Evolutionary conservation across 2,888 invertebrate genomes (phyloP), one percentile per base, ranked within the genome.

Genomic region (Entomobrya proxima): DNA sequence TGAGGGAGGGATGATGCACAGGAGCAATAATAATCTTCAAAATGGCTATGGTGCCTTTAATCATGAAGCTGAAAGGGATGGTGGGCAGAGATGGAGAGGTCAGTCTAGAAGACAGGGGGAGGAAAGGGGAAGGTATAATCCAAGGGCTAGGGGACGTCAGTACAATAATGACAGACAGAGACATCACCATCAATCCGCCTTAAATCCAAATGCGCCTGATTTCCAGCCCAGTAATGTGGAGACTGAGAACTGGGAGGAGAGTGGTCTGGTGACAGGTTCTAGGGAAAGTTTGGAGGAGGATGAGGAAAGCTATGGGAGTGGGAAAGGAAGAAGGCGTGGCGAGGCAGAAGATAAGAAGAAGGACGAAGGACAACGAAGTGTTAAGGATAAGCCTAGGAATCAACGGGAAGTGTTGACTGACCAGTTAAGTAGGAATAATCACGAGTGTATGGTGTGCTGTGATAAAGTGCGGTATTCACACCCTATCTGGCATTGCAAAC

Each of bases 401-500:
- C 96, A 97, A 92, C 93, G 96, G 72, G 97, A 97, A 91, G 94
- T 96, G 77, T 93, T 98, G 24, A 95, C 95, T 15, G 95, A 97
- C 67, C 96, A 97, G 92, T 93, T 99, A 74, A 95, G 95, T 88
- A 94, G 94, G 86, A 96, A 96, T 0, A 94, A 94, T 0, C 93
- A 98, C 85, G 99, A 99, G 92, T 99, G 99, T 92, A 94, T 98
- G 90, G 97, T 99, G 18, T 99, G 99, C 91, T 98, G 97, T 91
- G 98, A 98, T 90, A 93, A 94, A 74, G 95, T 99, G 47, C 94
- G 95, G 88, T 95, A 95, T 88, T 94, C 93, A 37, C 96, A 97
- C 90, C 93, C 95, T 4, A 95, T 97, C 40, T 99, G 99, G 98
- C 96, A 95, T 2, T 99, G 99, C 91, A 92, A 93, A 88, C 96